Evolutionary conservation across 2,113 vertebrate genomes (phyloP).

Genomic region (Tachysurus fulvidraco): DNA sequence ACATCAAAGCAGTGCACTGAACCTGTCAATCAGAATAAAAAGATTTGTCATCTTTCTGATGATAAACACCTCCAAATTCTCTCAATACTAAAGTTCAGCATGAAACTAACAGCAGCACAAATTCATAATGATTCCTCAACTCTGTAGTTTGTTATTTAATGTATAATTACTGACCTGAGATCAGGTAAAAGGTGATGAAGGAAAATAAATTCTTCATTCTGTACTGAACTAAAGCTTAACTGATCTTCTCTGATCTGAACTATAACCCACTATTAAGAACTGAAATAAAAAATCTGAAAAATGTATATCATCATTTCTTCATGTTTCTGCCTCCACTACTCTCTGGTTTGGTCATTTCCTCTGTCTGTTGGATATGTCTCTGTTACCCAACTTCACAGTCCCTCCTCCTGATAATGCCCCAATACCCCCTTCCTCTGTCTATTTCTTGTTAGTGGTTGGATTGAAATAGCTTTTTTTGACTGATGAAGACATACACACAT

Average conservation of each 20-base stretch:
- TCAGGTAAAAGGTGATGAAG: constrained; percentile 32
- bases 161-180: constrained; percentile 38
- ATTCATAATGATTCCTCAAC: background rate
- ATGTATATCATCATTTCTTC: too few species aligned
- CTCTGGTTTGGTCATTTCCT: too few species aligned
- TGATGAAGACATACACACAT: too few species aligned
- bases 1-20: background rate
- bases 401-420: too few species aligned
- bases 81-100: background rate
- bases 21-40: constrained; percentile 1
- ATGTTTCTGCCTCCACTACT: too few species aligned
- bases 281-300: too few species aligned
- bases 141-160: background rate
- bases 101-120: background rate
- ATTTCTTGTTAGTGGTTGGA: too few species aligned
- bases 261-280: too few species aligned
- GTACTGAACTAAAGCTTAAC: background rate
- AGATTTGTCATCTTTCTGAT: background rate
- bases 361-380: too few species aligned
- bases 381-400: too few species aligned
- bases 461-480: too few species aligned
- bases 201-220: constrained; percentile 27
- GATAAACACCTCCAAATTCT: background rate
- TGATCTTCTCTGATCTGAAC: background rate
- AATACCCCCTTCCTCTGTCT: too few species aligned